phyloP scores from a whole-genome alignment of 1,140 invertebrate species.

The Macrocentrus cingulum region DNA sequence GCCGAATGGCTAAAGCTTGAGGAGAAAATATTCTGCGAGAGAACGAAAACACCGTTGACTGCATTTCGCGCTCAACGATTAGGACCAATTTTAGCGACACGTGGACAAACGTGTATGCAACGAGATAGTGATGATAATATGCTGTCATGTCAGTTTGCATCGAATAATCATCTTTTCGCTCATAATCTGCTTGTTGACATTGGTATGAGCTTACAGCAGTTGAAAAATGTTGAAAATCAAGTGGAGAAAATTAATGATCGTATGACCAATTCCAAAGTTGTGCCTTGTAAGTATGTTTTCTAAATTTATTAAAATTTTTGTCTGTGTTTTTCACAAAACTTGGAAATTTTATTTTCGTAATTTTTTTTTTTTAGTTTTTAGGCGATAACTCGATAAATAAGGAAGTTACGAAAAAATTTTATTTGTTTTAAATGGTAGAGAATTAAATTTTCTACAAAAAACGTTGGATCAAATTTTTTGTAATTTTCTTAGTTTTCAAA shows the following conservation, averaged over 20 bases:
- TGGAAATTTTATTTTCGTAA: too few species aligned
- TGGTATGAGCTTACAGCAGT: constrained; percentile 55
- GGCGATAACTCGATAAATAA: too few species aligned
- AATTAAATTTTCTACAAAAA: too few species aligned
- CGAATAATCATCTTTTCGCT: constrained; percentile 45
- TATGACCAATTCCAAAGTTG: constrained; percentile 38
- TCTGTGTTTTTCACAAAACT: too few species aligned
- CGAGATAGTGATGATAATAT: constrained; percentile 55
- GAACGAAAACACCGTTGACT: constrained; percentile 46
- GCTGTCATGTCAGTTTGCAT: constrained; percentile 58
- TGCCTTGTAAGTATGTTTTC: constrained; percentile 30
- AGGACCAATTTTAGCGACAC: constrained; percentile 36
- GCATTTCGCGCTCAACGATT: constrained; percentile 34
- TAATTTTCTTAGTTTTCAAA: too few species aligned
- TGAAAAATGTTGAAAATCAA: constrained; percentile 71
- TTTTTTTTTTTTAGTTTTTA: too few species aligned
- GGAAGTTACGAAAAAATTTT: too few species aligned
- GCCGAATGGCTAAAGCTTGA: constrained; percentile 66
- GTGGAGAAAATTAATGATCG: constrained; percentile 57
- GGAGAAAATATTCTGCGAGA: constrained; percentile 66
- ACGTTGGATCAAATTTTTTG: too few species aligned
- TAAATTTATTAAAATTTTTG: too few species aligned
- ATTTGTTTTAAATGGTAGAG: too few species aligned
- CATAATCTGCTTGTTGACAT: constrained; percentile 55
- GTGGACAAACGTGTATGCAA: constrained; percentile 61